phyloP scores from a whole-genome alignment of 2,113 vertebrate genomes.

The Edolisoma coerulescens region DNA sequence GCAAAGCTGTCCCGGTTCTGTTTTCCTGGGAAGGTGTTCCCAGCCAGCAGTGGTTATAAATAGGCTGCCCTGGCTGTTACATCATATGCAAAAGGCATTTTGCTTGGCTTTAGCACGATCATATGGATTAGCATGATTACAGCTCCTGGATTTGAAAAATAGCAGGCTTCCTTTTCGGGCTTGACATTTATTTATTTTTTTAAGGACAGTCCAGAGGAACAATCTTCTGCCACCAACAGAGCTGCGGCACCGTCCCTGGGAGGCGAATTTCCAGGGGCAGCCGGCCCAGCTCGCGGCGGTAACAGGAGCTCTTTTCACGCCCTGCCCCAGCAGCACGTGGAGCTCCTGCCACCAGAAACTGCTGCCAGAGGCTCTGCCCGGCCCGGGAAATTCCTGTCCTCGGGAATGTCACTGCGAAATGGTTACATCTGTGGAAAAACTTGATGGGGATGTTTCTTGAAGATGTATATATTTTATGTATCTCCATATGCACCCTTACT shows the following conservation, averaged over 20 bases:
- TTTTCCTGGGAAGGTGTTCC: neutral
- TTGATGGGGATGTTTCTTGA: neutral
- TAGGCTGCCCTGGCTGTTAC: neutral
- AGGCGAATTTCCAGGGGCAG: neutral
- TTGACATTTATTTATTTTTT: slow-evolving; percentile 51
- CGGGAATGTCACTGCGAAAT: neutral
- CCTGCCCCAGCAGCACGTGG: neutral
- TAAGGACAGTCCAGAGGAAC: slow-evolving; percentile 15
- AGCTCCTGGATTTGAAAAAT: slow-evolving; percentile 46
- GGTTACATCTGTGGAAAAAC: neutral
- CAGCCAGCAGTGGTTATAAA: neutral
- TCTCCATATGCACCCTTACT: too few species aligned
- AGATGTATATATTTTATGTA: accelerated
- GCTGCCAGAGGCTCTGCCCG: neutral
- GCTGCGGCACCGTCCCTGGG: neutral
- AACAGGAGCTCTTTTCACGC: neutral
- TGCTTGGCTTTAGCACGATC: slow-evolving; percentile 5
- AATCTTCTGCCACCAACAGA: slow-evolving; percentile 16
- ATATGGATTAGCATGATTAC: slow-evolving; percentile 45
- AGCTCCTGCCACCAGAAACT: neutral
- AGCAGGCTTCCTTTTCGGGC: slow-evolving; percentile 43
- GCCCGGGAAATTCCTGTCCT: neutral
- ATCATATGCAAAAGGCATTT: slow-evolving; percentile 21
- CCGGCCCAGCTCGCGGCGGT: neutral
- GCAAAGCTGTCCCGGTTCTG: neutral